These are phyloP conservation scores for Cyphomyrus plagiostoma DNA, from an alignment of 2,113 vertebrate species.

Conservation along the genomic window DNA sequence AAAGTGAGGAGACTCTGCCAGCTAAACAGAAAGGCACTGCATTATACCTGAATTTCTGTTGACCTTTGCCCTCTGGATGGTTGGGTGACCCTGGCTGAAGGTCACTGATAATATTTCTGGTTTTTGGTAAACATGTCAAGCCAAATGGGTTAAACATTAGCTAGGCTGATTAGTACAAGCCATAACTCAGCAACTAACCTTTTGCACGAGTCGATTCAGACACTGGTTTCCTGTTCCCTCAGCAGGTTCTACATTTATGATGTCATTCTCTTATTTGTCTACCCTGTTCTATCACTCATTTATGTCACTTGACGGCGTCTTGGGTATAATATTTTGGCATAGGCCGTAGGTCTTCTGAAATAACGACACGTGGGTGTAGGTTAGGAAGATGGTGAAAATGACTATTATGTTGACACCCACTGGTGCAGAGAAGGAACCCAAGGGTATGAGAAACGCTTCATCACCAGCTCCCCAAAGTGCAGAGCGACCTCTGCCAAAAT, in stretches of 20 bases:
- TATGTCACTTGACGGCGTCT: background rate
- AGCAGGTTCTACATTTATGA: background rate
- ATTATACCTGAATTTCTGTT: slow-evolving; percentile 15
- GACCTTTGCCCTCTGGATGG: slow-evolving; percentile 35
- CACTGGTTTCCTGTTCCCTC: background rate
- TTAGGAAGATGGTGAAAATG: background rate
- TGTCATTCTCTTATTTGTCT: background rate
- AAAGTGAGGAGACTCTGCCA: background rate
- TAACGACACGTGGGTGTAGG: background rate
- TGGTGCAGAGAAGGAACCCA: background rate
- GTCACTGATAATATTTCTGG: slow-evolving; percentile 29
- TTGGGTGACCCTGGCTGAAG: slow-evolving; percentile 32
- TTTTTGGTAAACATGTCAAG: slow-evolving; percentile 18
- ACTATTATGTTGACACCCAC: background rate
- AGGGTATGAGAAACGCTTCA: background rate
- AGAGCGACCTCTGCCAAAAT: background rate
- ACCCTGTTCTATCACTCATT: background rate
- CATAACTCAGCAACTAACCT: slow-evolving; percentile 18
- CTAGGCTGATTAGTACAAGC: slow-evolving; percentile 19
- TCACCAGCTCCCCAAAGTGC: background rate
- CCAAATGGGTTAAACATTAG: slow-evolving; percentile 27
- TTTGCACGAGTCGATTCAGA: background rate
- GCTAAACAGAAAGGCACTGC: background rate
- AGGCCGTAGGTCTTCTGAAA: background rate
- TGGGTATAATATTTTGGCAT: background rate